Percentiles rank a stretch among this genome's conserved stretches.
Conservation (phyloP, 2,888 invertebrate species). For the Cataglyphis cursor region DNA sequence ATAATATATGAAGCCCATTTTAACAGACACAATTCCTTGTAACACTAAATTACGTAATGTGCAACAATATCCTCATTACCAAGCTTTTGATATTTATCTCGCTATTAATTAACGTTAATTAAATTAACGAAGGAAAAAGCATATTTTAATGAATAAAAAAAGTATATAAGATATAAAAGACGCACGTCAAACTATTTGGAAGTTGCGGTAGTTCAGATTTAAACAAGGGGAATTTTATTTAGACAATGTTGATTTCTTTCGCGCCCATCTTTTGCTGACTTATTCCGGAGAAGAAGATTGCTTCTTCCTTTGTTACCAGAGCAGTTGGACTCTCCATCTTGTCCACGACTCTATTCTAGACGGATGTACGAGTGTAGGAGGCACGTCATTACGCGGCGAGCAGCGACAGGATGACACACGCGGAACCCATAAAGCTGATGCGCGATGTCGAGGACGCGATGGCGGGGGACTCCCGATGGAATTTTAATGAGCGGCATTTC, state of each 20-base stretch:
- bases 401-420: constrained; percentile 72
- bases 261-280: constrained; percentile 52
- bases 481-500: constrained; percentile 84
- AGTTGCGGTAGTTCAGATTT: constrained; percentile 38
- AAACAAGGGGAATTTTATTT: constrained; percentile 59
- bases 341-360: constrained; percentile 38
- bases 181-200: constrained; percentile 63
- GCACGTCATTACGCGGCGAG: constrained; percentile 63
- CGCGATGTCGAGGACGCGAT: not conserved
- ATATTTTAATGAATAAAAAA: not conserved
- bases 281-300: constrained; percentile 38
- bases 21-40: not conserved
- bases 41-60: not conserved
- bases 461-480: constrained; percentile 76
- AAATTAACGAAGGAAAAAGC: not conserved
- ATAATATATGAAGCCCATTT: not conserved
- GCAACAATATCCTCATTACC: not conserved
- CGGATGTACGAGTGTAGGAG: constrained; percentile 69
- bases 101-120: not conserved
- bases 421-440: constrained; percentile 77
- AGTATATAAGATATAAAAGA: not conserved
- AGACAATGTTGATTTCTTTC: constrained; percentile 57
- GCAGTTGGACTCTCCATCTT: constrained; percentile 51
- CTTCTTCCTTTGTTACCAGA: constrained; percentile 61
- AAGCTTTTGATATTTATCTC: not conserved